Conservation (phyloP, 2,113 vertebrate species). For the Myotis yumanensis region DNA sequence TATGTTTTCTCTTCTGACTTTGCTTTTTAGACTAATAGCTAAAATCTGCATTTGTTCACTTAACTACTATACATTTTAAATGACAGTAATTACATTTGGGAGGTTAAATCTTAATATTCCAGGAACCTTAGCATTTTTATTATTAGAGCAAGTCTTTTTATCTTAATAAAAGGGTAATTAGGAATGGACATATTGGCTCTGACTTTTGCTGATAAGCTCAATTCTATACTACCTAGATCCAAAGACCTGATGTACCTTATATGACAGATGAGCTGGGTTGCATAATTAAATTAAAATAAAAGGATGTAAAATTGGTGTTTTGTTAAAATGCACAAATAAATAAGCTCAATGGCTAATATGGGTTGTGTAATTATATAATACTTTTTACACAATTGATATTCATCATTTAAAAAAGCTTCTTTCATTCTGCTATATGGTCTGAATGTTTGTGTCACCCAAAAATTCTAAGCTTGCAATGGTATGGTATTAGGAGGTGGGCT, state of each 20-base stretch:
- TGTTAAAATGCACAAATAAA: slow-evolving; percentile 42
- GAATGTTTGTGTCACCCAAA: not conserved
- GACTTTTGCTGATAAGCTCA: slow-evolving; percentile 58
- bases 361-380: slow-evolving; percentile 49
- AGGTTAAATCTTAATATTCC: not conserved
- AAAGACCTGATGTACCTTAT: slow-evolving; percentile 47
- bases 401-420: not conserved
- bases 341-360: not conserved
- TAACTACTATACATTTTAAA: not conserved
- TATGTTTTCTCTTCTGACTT: not conserved
- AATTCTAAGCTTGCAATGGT: not conserved
- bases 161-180: slow-evolving; percentile 52
- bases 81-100: slow-evolving; percentile 33
- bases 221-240: not conserved
- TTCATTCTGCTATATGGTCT: not conserved
- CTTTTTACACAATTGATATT: slow-evolving; percentile 29
- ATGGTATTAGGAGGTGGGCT: not conserved
- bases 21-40: not conserved
- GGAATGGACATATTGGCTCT: slow-evolving; percentile 4
- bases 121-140: not conserved
- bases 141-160: slow-evolving; percentile 50
- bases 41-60: slow-evolving; percentile 11
- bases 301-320: slow-evolving; percentile 39
- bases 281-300: slow-evolving; percentile 46
- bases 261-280: slow-evolving; percentile 40